Evolutionary conservation across 37 sponge, comb jelly and placozoan species (phyloP).

Genomic region (Aplysina aerophoba): DNA sequence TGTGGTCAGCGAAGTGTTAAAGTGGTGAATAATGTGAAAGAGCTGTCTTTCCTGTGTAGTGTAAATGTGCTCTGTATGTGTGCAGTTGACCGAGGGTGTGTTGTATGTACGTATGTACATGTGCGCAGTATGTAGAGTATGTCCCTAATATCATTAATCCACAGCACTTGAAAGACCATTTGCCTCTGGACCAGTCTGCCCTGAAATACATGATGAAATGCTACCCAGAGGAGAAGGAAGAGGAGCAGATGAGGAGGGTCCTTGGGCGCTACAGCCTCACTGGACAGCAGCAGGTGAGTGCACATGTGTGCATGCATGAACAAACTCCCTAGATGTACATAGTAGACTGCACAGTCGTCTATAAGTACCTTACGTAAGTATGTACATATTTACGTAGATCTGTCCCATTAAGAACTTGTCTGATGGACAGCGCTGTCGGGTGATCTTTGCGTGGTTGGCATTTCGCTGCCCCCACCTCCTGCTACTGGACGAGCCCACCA

Average conservation of each 20-base stretch:
- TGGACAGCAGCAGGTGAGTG: slow-evolving; percentile 83
- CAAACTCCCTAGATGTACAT: too few relatives aligned
- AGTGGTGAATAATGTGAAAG: too few relatives aligned
- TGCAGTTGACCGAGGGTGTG: too few relatives aligned
- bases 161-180: slow-evolving; percentile 82
- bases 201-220: slow-evolving; percentile 84
- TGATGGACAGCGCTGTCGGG: slow-evolving; percentile 93
- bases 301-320: not conserved
- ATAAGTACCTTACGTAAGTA: too few relatives aligned
- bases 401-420: slow-evolving; percentile 92
- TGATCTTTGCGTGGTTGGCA: slow-evolving; percentile 93
- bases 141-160: not conserved
- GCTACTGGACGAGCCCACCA: slow-evolving; percentile 95
- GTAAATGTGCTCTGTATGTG: too few relatives aligned
- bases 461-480: slow-evolving; percentile 87
- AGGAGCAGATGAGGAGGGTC: slow-evolving; percentile 86
- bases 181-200: slow-evolving; percentile 79
- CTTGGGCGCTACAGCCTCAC: slow-evolving; percentile 92
- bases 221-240: slow-evolving; percentile 91
- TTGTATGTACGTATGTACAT: not conserved
- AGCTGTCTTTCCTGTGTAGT: too few relatives aligned
- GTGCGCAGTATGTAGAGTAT: not conserved
- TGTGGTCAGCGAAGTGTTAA: too few relatives aligned
- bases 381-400: slow-evolving; percentile 34
- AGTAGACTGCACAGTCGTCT: too few relatives aligned